Conservation (phyloP, 2,888 invertebrate genomes). For the Hofmannophila pseudospretella region DNA sequence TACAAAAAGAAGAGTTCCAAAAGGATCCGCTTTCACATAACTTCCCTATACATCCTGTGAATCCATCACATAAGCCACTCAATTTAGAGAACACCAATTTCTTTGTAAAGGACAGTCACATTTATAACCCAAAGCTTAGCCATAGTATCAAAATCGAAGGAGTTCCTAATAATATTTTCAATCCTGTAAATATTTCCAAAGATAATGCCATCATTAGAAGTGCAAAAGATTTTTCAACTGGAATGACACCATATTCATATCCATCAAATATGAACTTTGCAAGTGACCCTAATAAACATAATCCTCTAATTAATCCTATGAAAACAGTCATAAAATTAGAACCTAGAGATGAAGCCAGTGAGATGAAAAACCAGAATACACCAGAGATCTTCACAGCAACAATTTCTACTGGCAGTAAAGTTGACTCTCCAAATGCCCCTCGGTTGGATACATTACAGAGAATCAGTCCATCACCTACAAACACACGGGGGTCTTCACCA, state of each 20-base stretch:
- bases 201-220: slow-evolving; percentile 64
- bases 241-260: slow-evolving; percentile 61
- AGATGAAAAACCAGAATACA: slow-evolving; percentile 66
- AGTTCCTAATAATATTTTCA: slow-evolving; percentile 59
- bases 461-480: slow-evolving; percentile 67
- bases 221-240: slow-evolving; percentile 59
- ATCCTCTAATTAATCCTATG: slow-evolving; percentile 61
- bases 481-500: slow-evolving; percentile 55
- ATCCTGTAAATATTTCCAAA: slow-evolving; percentile 63
- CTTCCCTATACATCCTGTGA: slow-evolving; percentile 54
- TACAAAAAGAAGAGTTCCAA: slow-evolving; percentile 66
- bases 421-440: slow-evolving; percentile 63
- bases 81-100: slow-evolving; percentile 70
- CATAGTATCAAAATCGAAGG: slow-evolving; percentile 70
- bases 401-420: slow-evolving; percentile 59
- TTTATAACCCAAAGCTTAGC: slow-evolving; percentile 61
- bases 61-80: slow-evolving; percentile 57
- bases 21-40: slow-evolving; percentile 69
- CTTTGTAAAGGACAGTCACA: slow-evolving; percentile 67
- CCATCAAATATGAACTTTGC: slow-evolving; percentile 57
- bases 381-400: slow-evolving; percentile 74
- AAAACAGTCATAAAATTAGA: slow-evolving; percentile 73
- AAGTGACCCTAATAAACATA: slow-evolving; percentile 64
- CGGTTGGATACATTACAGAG: slow-evolving; percentile 61
- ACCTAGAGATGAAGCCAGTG: slow-evolving; percentile 67